Base-by-base conservation (phyloP, 2,797 vertebrate genomes). In the Crenuchus spilurus region DNA sequence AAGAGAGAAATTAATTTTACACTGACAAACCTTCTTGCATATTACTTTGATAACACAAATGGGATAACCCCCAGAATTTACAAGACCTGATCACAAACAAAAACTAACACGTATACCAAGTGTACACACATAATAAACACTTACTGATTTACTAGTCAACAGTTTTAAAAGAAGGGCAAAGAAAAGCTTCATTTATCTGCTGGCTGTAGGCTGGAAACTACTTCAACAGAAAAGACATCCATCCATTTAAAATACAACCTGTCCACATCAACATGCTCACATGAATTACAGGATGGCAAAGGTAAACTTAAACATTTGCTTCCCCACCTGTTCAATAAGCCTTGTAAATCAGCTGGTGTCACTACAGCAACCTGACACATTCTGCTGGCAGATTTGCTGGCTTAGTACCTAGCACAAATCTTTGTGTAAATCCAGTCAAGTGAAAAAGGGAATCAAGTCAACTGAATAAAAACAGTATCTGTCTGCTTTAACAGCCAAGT, bases 331-430 rank as follows among this genome's bases (percentile, higher is more conserved):
- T 30, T 14, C 11, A 64, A 57, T 4, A 22, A 28, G 16, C n/a
- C 22, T 48, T 31, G 31, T 54, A 13, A 65, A 61, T 57, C 48
- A 61, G 65, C 35, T 68, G 41, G 3, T 58, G 13, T 58, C 11
- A 0, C 16, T 44, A 5, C 60, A 31, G 16, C 7, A n/a, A n/a
- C n/a, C n/a, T n/a, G 4, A 28, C 39, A 61, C 20, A 6, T 39
- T 61, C 11, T 41, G 35, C 6, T 18, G 11, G 16, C 39, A 44
- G 22, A 44, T 28, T 44, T 44, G 16, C 13, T 9, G 24, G 39
- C 22, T 63, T 42, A 44, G 26, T 65, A 20, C n/a, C 11, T 44
- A 42, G n/a, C 8, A 33, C 14, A 1, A 26, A n/a, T 28, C 3
- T 54, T 31, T 16, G 14, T 39, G 64, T 33, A 16, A 42, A 54